phyloP scores from a whole-genome alignment of 1,140 invertebrate species.

The Drosophila bocqueti region DNA sequence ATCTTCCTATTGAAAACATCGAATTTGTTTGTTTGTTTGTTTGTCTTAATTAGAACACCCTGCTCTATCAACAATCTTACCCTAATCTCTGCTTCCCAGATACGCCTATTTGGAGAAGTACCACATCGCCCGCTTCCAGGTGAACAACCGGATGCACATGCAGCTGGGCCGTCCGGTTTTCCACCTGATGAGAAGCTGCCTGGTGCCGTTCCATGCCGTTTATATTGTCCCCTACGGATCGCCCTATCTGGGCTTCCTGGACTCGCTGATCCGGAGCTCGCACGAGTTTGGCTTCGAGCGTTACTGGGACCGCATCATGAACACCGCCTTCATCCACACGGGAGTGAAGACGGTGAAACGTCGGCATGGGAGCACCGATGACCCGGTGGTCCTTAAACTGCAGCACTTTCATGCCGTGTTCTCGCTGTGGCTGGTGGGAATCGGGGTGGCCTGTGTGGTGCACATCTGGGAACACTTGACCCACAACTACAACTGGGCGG shows the following conservation, averaged over 20 bases:
- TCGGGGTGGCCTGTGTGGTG: conserved; percentile 44
- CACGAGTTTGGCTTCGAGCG: conserved; percentile 71
- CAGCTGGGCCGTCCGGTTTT: conserved; percentile 59
- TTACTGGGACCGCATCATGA: conserved; percentile 78
- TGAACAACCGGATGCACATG: conserved; percentile 62
- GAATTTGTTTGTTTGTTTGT: too few species aligned
- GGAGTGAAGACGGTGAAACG: conserved; percentile 47
- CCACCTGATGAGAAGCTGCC: conserved; percentile 77
- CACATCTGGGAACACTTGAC: conserved; percentile 62
- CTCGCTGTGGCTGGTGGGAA: conserved; percentile 63
- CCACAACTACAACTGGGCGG: conserved; percentile 50
- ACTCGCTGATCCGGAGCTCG: conserved; percentile 62
- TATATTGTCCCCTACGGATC: conserved; percentile 81
- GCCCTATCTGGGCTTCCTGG: conserved; percentile 75
- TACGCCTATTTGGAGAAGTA: conserved; percentile 75
- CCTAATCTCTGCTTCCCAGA: not conserved
- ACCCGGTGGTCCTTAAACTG: conserved; percentile 71
- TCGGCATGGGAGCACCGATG: conserved; percentile 49
- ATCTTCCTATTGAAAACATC: too few species aligned
- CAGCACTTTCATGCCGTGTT: conserved; percentile 76
- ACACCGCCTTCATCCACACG: conserved; percentile 66
- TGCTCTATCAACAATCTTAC: too few species aligned
- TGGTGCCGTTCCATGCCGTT: conserved; percentile 79
- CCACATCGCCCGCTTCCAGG: conserved; percentile 68
- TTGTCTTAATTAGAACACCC: too few species aligned